phyloP scores from a whole-genome alignment of 2,888 invertebrate genomes.

The Polietes domitor region DNA sequence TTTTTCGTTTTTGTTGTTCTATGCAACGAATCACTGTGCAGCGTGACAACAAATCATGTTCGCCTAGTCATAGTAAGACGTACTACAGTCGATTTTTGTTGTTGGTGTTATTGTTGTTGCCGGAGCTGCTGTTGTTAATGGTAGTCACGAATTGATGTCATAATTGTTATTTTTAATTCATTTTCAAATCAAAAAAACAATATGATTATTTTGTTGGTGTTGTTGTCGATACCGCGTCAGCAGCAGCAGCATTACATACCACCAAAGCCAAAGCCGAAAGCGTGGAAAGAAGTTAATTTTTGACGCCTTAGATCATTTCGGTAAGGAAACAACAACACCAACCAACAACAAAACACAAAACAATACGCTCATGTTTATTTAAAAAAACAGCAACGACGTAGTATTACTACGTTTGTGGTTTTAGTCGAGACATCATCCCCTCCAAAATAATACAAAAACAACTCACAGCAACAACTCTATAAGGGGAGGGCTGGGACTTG shows the following conservation, averaged over 20 bases:
- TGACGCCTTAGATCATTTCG: slow-evolving; percentile 49
- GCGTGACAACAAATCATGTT: slow-evolving; percentile 21
- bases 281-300: slow-evolving; percentile 45
- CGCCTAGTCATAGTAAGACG: slow-evolving; percentile 14
- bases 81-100: slow-evolving; percentile 19
- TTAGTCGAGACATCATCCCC: neutral
- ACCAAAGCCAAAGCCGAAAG: slow-evolving; percentile 17
- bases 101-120: neutral
- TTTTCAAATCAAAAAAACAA: slow-evolving; percentile 38
- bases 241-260: slow-evolving; percentile 13
- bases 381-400: slow-evolving; percentile 9
- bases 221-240: slow-evolving; percentile 25
- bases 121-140: slow-evolving; percentile 28
- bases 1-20: too few relatives aligned
- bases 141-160: slow-evolving; percentile 65
- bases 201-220: slow-evolving; percentile 25
- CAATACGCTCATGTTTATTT: slow-evolving; percentile 14
- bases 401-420: slow-evolving; percentile 22
- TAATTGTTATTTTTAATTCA: slow-evolving; percentile 63
- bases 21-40: neutral
- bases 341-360: slow-evolving; percentile 12
- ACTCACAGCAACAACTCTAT: neutral
- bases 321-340: slow-evolving; percentile 16
- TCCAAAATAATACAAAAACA: neutral
- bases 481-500: neutral